These are phyloP conservation scores for Spodoptera litura DNA, from an alignment of 1,140 invertebrate genomes.

Conservation along the genomic window DNA sequence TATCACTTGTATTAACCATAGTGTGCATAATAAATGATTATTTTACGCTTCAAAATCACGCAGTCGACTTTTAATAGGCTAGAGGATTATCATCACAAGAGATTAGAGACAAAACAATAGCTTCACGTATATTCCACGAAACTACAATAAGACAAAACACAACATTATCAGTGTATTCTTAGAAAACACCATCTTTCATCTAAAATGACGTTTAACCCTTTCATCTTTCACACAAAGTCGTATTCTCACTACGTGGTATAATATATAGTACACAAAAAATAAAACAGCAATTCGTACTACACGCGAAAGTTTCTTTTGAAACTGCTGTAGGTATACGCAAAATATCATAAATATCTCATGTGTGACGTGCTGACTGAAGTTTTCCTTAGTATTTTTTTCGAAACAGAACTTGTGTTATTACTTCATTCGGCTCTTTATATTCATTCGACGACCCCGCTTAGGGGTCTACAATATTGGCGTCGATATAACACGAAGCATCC, in stretches of 20 bases:
- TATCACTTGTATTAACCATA: no score
- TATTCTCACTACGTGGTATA: background rate
- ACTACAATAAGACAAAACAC: no score
- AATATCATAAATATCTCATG: constrained; percentile 11
- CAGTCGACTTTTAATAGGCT: no score
- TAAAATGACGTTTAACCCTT: no score
- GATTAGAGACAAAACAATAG: no score
- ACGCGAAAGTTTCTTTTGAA: background rate
- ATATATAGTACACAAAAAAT: background rate
- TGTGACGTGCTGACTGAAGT: background rate
- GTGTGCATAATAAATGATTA: no score
- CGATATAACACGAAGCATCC: constrained; percentile 70
- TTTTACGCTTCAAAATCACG: no score
- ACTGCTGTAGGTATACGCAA: background rate
- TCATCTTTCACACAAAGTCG: background rate
- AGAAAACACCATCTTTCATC: no score
- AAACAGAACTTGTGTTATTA: constrained; percentile 9
- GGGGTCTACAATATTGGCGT: constrained; percentile 67
- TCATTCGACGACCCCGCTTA: constrained; percentile 51
- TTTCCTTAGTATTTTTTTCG: background rate
- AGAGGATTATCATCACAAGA: no score
- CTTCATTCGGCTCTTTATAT: constrained; percentile 46
- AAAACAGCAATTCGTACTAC: background rate
- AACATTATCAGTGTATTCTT: no score
- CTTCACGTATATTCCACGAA: no score